Percentiles rank a stretch among this genome's conserved stretches.
Evolutionary conservation across 92 coral and sea anemone species (phyloP).

Genomic region (Heliopora coerulea): DNA sequence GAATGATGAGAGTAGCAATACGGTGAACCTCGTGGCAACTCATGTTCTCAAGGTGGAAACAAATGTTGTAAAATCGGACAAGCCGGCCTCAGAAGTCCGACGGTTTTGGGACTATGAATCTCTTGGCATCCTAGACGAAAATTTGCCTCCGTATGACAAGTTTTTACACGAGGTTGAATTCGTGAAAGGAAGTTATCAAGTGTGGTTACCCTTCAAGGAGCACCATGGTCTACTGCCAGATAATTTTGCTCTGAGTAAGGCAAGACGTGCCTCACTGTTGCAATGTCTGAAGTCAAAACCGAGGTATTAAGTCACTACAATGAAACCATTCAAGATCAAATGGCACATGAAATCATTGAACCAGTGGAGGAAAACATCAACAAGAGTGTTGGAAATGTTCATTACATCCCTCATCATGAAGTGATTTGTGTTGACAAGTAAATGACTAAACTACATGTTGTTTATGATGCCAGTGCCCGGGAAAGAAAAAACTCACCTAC

Average conservation of each 20-base stretch:
- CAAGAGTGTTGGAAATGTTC: slow-evolving; percentile 17
- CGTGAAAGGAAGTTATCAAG: no score
- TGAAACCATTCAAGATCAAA: slow-evolving; percentile 44
- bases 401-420: not conserved
- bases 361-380: slow-evolving; percentile 21
- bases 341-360: slow-evolving; percentile 43
- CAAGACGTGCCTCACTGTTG: not conserved
- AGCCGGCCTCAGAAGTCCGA: slow-evolving; percentile 1
- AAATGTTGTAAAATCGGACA: not conserved
- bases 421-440: no score
- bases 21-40: slow-evolving; percentile 36
- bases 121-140: slow-evolving; percentile 36
- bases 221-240: no score
- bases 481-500: slow-evolving; percentile 10
- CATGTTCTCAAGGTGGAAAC: slow-evolving; percentile 38
- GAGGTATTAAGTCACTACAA: slow-evolving; percentile 33
- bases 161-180: no score
- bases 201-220: no score
- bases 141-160: slow-evolving; percentile 40
- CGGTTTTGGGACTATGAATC: slow-evolving; percentile 56
- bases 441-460: slow-evolving; percentile 22
- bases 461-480: slow-evolving; percentile 19
- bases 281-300: slow-evolving; percentile 23
- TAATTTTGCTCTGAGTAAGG: slow-evolving; percentile 5
- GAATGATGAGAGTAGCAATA: not conserved